Percentiles rank a stretch among this genome's conserved stretches.
Conservation (phyloP, 2,888 invertebrate genomes). For the Cylloceria caligata region DNA sequence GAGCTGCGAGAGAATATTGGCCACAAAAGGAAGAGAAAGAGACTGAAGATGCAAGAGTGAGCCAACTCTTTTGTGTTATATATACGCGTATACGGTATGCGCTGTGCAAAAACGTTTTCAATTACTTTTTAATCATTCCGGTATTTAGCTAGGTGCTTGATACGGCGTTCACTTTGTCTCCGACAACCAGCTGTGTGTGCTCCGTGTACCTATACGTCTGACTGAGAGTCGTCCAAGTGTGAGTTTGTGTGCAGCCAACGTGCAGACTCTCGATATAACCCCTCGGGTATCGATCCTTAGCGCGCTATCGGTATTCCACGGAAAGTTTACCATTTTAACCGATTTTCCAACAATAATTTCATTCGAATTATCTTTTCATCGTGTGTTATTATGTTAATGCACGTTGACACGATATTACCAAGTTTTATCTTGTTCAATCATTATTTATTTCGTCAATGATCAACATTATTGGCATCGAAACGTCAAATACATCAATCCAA, state of each 20-base stretch:
- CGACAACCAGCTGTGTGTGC: neutral
- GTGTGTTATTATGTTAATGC: no score
- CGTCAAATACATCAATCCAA: neutral
- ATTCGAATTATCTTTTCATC: neutral
- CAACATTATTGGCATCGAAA: neutral
- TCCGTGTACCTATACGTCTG: neutral
- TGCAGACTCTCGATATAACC: slow-evolving; percentile 42
- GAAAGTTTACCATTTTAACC: slow-evolving; percentile 5
- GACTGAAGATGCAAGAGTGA: neutral
- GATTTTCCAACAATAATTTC: slow-evolving; percentile 33
- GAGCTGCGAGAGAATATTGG: slow-evolving; percentile 11
- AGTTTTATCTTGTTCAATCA: neutral
- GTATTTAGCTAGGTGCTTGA: no score
- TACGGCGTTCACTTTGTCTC: neutral
- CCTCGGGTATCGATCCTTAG: slow-evolving; percentile 30
- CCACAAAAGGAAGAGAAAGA: neutral
- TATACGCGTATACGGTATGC: neutral
- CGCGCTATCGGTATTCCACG: neutral
- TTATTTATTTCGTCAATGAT: neutral
- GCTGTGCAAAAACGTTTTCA: no score
- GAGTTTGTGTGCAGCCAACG: slow-evolving; percentile 20
- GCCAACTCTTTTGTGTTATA: no score
- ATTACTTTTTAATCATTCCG: no score
- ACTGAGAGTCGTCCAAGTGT: neutral
- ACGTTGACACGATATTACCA: no score